phyloP scores from a whole-genome alignment of 2,113 vertebrate genomes.

The Amblyornis subalaris region DNA sequence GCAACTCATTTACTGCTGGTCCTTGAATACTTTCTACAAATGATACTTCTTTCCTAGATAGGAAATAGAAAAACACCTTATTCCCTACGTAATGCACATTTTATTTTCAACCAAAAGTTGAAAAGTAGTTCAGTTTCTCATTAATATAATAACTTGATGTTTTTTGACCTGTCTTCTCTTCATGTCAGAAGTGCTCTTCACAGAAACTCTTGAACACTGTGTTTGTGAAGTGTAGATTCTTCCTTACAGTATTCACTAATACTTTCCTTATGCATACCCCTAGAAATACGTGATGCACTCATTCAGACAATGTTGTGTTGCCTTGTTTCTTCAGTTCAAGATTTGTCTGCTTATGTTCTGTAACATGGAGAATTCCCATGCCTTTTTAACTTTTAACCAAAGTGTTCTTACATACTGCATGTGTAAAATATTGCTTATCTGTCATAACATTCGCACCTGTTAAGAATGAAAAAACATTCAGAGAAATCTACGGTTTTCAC shows the following conservation, averaged over 20 bases:
- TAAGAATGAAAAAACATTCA: neutral
- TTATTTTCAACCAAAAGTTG: neutral
- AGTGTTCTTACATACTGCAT: neutral
- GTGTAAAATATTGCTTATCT: neutral
- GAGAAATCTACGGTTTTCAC: neutral
- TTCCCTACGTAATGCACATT: neutral
- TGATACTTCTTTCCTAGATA: neutral
- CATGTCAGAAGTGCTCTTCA: neutral
- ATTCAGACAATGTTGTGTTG: neutral
- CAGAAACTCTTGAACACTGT: neutral
- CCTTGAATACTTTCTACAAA: neutral
- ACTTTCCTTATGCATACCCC: neutral
- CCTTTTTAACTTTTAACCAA: neutral
- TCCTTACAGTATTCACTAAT: neutral
- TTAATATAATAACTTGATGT: neutral
- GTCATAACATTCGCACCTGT: neutral
- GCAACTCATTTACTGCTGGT: neutral
- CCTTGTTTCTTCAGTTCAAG: neutral
- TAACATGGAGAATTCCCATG: neutral
- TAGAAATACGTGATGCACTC: neutral
- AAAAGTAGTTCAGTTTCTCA: neutral
- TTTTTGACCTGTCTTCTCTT: neutral
- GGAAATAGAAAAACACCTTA: neutral
- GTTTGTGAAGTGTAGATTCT: neutral
- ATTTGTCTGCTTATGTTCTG: accelerated